Evolutionary conservation across 2,888 invertebrate genomes (phyloP).

Genomic region (Idaea dimidiata): DNA sequence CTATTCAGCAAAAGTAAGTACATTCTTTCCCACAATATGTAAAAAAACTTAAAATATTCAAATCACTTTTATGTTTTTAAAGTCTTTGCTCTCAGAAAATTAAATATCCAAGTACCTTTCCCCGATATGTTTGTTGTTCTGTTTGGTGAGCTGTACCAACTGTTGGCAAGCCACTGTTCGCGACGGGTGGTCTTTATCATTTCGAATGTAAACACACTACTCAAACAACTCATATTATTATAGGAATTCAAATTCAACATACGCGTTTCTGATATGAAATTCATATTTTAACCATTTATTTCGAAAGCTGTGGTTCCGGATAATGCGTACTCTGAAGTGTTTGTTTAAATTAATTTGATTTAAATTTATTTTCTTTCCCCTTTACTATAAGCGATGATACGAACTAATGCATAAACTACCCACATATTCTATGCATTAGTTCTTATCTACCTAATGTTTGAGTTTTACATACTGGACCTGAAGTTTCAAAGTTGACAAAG

Average conservation of each 20-base stretch:
- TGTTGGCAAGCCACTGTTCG: conserved; percentile 34
- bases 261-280: conserved; percentile 32
- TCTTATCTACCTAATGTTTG: too few relatives aligned
- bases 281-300: conserved; percentile 25
- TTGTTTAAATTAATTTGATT: neutral
- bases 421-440: too few relatives aligned
- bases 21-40: neutral
- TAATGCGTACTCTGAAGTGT: neutral
- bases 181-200: conserved; percentile 78
- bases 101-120: conserved; percentile 58
- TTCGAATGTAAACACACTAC: conserved; percentile 66
- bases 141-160: conserved; percentile 74
- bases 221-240: conserved; percentile 67
- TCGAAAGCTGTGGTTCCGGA: conserved; percentile 9
- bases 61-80: neutral
- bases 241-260: conserved; percentile 67
- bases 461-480: too few relatives aligned
- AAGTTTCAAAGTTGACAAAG: too few relatives aligned
- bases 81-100: conserved; percentile 38
- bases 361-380: neutral
- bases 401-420: too few relatives aligned
- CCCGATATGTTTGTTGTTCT: conserved; percentile 64
- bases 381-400: too few relatives aligned
- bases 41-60: neutral
- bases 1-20: conserved; percentile 3